Evolutionary conservation across 2,797 vertebrate genomes (phyloP).

Genomic region (Tokudaia muenninki): DNA sequence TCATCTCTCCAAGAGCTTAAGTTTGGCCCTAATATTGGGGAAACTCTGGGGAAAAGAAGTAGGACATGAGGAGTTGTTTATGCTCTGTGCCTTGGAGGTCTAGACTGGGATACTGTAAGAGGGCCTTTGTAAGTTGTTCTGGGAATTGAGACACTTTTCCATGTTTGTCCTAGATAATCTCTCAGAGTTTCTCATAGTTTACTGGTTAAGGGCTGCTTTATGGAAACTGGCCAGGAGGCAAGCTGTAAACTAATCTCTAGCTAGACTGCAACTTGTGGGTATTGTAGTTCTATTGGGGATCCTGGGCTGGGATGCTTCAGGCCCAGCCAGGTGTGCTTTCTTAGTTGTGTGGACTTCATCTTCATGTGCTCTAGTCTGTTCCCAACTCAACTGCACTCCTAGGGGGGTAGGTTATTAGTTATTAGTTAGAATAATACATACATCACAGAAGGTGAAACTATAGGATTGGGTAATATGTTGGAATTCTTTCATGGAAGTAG

Average conservation of each 20-base stretch:
- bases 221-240: background rate
- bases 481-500: background rate
- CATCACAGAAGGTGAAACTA: background rate
- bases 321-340: background rate
- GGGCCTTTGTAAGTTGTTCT: background rate
- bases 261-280: background rate
- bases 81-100: background rate
- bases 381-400: background rate
- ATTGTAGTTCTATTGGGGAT: background rate
- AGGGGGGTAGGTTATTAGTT: background rate
- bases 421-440: background rate
- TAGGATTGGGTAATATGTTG: background rate
- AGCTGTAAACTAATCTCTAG: background rate
- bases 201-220: background rate
- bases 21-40: background rate
- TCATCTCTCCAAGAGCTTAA: background rate
- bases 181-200: background rate
- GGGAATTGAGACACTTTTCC: background rate
- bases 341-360: background rate
- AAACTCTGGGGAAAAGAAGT: background rate
- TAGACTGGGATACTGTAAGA: background rate
- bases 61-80: background rate
- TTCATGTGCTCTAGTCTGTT: background rate
- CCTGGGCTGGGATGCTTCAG: background rate
- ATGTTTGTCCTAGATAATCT: background rate